Conservation (phyloP, 2,888 invertebrate species). For the Eristalinus sepulchralis region DNA sequence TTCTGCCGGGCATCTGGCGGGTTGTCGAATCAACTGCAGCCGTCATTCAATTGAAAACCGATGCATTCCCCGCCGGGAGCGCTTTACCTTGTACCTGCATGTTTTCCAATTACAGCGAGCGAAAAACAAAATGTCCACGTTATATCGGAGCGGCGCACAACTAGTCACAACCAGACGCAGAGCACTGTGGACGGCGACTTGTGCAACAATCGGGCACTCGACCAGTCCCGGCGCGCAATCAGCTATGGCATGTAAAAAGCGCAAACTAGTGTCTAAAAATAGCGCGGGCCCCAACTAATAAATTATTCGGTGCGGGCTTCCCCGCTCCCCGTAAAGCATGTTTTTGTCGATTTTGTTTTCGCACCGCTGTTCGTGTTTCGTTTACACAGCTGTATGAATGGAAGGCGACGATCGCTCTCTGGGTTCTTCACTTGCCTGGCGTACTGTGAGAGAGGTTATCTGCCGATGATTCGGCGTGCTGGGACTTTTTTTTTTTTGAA, state of each 20-base stretch:
- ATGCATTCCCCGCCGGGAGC: slow-evolving; percentile 9
- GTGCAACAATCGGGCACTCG: slow-evolving; percentile 11
- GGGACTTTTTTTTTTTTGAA: background rate
- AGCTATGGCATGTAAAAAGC: slow-evolving; percentile 14
- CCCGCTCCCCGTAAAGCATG: background rate
- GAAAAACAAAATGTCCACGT: slow-evolving; percentile 16
- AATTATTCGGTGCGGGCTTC: slow-evolving; percentile 8
- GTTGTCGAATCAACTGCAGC: background rate
- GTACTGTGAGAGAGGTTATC: slow-evolving; percentile 27
- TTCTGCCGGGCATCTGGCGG: no score
- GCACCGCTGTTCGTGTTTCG: slow-evolving; percentile 39
- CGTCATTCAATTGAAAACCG: slow-evolving; percentile 18
- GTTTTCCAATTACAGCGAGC: slow-evolving; percentile 16
- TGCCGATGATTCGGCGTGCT: background rate
- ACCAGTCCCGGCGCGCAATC: slow-evolving; percentile 28
- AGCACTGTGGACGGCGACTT: background rate
- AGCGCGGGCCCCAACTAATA: slow-evolving; percentile 28
- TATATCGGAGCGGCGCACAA: background rate
- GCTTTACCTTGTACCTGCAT: slow-evolving; percentile 1
- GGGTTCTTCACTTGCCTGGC: slow-evolving; percentile 27
- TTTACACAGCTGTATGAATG: slow-evolving; percentile 11
- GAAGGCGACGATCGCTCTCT: background rate
- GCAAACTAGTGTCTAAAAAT: slow-evolving; percentile 58
- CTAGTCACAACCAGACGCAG: background rate
- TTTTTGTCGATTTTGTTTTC: slow-evolving; percentile 44